Percentiles rank a stretch among this genome's conserved stretches.
These are phyloP conservation scores for Drosophila watanabei DNA, from an alignment of 1,140 invertebrate genomes.

Conservation along the genomic window DNA sequence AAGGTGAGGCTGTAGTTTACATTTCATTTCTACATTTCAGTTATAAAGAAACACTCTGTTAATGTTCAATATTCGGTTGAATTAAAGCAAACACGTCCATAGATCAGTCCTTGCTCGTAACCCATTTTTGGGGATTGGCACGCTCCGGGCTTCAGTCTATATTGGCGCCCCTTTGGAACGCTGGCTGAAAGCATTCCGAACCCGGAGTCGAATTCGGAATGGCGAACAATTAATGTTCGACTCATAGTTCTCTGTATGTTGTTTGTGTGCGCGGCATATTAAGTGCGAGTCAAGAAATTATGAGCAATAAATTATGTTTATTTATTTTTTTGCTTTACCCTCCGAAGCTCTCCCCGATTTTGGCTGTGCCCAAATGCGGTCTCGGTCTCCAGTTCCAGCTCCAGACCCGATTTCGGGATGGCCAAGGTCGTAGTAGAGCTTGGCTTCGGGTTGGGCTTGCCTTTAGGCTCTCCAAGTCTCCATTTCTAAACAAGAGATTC, in stretches of 20 bases:
- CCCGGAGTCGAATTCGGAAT: conserved; percentile 1
- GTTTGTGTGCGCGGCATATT: conserved; percentile 57
- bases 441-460: conserved; percentile 16
- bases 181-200: no score
- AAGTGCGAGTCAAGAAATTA: conserved; percentile 45
- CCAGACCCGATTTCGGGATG: conserved; percentile 34
- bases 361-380: conserved; percentile 52
- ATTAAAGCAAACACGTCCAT: conserved; percentile 5
- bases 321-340: conserved; percentile 54
- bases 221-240: conserved; percentile 32
- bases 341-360: conserved; percentile 4
- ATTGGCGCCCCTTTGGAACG: background rate
- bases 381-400: conserved; percentile 5
- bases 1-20: background rate
- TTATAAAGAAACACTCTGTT: background rate
- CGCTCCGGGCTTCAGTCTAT: conserved; percentile 11
- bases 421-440: conserved; percentile 42
- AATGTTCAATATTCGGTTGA: background rate
- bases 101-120: conserved; percentile 16
- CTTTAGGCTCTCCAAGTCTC: background rate
- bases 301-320: conserved; percentile 79
- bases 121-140: conserved; percentile 27
- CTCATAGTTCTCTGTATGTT: conserved; percentile 37
- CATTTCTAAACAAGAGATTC: background rate
- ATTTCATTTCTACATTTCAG: background rate